A percentile compares a stretch with the other conserved stretches of the same genome.
Conservation (phyloP, 2,797 vertebrate genomes). For the Crotalus adamanteus region DNA sequence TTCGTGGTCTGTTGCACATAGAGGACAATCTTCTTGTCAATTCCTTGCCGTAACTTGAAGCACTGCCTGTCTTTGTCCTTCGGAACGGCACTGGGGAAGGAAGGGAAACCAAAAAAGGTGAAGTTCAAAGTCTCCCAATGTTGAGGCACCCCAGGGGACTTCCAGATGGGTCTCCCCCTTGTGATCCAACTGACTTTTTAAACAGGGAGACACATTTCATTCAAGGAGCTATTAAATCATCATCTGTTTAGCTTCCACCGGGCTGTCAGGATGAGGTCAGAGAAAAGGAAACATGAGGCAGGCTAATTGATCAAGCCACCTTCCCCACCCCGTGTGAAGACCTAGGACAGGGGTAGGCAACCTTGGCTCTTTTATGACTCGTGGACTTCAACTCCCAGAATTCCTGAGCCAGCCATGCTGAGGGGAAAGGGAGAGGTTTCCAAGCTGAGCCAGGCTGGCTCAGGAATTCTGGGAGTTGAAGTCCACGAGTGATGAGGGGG, state of each 20-base stretch:
- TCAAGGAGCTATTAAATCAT: background rate
- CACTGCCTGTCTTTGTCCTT: slow-evolving; percentile 99
- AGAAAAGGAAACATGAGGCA: background rate
- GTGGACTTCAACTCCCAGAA: no score
- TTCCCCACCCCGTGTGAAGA: background rate
- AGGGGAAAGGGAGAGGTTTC: no score
- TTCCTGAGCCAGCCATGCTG: no score
- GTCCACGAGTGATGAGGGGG: accelerated
- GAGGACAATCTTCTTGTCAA: slow-evolving; percentile 98
- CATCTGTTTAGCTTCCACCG: no score
- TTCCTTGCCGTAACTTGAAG: slow-evolving; percentile 95
- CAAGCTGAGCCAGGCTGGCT: no score
- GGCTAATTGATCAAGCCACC: background rate
- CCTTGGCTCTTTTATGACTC: no score
- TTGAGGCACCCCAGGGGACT: no score
- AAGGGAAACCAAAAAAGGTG: background rate
- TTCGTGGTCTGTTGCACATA: slow-evolving; percentile 97
- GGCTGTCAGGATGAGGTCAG: background rate
- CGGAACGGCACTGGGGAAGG: slow-evolving; percentile 84
- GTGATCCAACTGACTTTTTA: background rate
- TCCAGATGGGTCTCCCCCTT: background rate
- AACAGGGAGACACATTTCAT: background rate
- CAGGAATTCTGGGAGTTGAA: no score
- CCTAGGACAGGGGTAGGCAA: no score
- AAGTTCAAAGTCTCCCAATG: background rate